Evolutionary conservation across 2,888 invertebrate species (phyloP).

Genomic region (Aphrophora alni): DNA sequence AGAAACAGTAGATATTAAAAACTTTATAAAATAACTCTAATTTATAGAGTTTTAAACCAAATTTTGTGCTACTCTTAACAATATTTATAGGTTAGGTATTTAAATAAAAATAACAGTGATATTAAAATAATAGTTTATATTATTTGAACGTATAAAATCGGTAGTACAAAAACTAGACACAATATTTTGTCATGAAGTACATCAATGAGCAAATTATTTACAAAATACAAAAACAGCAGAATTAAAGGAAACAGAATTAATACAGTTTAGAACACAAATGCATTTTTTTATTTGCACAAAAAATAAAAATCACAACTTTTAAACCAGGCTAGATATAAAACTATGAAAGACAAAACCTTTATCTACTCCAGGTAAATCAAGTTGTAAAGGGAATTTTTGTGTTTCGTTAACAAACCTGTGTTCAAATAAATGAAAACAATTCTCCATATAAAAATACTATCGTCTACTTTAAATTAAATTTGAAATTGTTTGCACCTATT

Average conservation of each 20-base stretch:
- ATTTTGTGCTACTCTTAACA: too few species aligned
- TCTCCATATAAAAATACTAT: too few species aligned
- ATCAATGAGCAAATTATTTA: not conserved
- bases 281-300: not conserved
- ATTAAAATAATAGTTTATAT: not conserved
- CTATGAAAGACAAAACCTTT: not conserved
- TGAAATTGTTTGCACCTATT: not conserved
- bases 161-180: not conserved
- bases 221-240: not conserved
- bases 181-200: not conserved
- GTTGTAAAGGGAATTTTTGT: not conserved
- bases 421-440: not conserved
- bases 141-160: not conserved
- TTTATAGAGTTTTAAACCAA: too few species aligned
- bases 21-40: too few species aligned
- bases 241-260: not conserved
- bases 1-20: too few species aligned
- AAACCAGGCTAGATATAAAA: conserved; percentile 1
- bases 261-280: not conserved
- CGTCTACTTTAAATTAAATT: not conserved
- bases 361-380: not conserved
- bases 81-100: too few species aligned
- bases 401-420: not conserved
- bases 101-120: not conserved
- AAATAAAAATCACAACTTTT: not conserved